Evolutionary conservation across 2,113 vertebrate genomes (phyloP).

Genomic region (Elephas maximus): DNA sequence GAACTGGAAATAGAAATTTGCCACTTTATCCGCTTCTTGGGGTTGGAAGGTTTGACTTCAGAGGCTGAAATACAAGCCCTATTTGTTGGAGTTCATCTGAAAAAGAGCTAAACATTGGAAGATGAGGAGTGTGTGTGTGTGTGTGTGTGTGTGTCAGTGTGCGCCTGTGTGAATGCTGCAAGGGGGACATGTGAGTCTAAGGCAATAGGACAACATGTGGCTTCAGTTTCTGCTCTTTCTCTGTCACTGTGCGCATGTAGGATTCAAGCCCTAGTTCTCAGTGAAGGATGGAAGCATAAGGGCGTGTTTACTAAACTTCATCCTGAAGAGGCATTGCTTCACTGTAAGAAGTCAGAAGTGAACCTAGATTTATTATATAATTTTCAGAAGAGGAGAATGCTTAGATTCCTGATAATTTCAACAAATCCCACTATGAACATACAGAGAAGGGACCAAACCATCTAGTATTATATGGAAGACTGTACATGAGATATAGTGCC

Average conservation of each 20-base stretch:
- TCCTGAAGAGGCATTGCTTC: background rate
- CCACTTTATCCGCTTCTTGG: background rate
- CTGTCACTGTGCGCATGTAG: background rate
- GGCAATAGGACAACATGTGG: background rate
- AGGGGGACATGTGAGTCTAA: background rate
- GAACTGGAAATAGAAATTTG: background rate
- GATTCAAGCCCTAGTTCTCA: background rate
- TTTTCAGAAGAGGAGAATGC: slow-evolving; percentile 37
- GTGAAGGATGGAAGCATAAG: background rate
- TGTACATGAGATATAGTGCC: background rate
- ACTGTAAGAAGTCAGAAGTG: slow-evolving; percentile 38
- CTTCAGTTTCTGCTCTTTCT: background rate
- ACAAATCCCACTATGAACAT: background rate
- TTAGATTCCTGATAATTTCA: background rate
- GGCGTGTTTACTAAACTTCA: background rate
- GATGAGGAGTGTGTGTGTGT: no score
- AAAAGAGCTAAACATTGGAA: background rate
- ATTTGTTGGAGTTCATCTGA: background rate
- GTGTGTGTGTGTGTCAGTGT: background rate
- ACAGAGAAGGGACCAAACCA: background rate
- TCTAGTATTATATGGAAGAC: background rate
- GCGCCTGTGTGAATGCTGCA: accelerated
- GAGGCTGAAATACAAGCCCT: background rate
- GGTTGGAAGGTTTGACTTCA: background rate
- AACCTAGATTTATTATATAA: background rate